Conservation (phyloP, 2,797 vertebrate species). For the Arctocebus calabarensis region DNA sequence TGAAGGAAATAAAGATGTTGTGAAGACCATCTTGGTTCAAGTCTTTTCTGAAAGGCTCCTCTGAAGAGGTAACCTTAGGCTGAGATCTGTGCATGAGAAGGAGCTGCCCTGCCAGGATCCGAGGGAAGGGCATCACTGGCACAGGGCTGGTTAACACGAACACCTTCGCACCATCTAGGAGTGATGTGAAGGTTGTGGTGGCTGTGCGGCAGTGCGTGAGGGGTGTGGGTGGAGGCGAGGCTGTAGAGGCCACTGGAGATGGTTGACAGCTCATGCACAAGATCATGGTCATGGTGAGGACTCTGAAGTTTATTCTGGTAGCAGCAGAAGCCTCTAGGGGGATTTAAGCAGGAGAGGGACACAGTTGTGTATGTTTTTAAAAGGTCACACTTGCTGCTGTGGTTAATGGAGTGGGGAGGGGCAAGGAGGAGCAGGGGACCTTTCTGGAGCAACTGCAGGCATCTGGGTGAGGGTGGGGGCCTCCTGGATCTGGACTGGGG, state of each 20-base stretch:
- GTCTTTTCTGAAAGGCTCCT: not conserved
- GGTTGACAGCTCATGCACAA: no score
- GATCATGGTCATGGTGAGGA: rapidly evolving
- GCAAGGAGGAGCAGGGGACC: not conserved
- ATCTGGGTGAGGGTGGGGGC: not conserved
- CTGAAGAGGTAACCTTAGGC: not conserved
- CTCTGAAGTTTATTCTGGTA: not conserved
- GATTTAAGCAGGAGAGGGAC: not conserved
- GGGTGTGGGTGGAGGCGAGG: not conserved
- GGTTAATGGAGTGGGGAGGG: not conserved
- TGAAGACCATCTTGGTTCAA: no score
- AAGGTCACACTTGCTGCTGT: not conserved
- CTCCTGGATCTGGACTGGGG: not conserved
- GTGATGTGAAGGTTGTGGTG: rapidly evolving
- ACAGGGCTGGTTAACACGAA: rapidly evolving
- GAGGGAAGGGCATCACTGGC: not conserved
- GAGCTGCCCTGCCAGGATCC: not conserved
- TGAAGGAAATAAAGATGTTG: not conserved
- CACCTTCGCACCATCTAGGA: not conserved
- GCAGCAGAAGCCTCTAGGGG: not conserved
- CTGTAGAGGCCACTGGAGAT: rapidly evolving
- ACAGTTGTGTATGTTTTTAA: not conserved
- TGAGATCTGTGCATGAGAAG: not conserved
- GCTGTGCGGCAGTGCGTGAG: rapidly evolving
- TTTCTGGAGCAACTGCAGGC: not conserved